phyloP scores from a whole-genome alignment of 2,888 invertebrate genomes.

The Epiblema foenella region DNA sequence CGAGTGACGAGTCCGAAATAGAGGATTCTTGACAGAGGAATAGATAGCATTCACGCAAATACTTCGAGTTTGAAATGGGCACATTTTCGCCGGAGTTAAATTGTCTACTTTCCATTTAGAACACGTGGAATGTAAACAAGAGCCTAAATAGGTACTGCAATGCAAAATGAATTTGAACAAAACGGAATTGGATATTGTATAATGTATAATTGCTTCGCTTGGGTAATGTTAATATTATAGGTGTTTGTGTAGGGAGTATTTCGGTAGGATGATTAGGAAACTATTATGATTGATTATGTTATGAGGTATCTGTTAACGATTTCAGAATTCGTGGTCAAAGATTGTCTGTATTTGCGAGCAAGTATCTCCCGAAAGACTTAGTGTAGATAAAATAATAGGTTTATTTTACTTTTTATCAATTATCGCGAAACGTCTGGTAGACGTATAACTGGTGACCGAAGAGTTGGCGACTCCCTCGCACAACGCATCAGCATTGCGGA shows the following conservation, averaged over 20 bases:
- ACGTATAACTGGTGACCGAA: too few relatives aligned
- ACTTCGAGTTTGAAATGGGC: not conserved
- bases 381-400: too few relatives aligned
- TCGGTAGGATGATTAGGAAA: not conserved
- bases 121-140: not conserved
- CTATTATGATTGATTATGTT: not conserved
- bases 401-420: too few relatives aligned
- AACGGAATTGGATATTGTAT: not conserved
- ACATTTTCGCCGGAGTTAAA: not conserved
- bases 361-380: too few relatives aligned
- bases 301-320: not conserved
- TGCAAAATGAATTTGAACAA: conserved; percentile 1
- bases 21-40: too few relatives aligned
- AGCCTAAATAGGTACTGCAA: not conserved
- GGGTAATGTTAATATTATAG: not conserved
- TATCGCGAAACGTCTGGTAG: too few relatives aligned
- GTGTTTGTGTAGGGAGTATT: not conserved
- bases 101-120: not conserved
- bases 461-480: too few relatives aligned
- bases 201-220: not conserved
- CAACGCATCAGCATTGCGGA: too few relatives aligned
- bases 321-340: not conserved
- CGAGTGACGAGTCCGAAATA: not conserved
- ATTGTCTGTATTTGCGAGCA: too few relatives aligned
- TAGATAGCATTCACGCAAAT: not conserved